Evolutionary conservation across 1,140 invertebrate genomes (phyloP).

Genomic region (Lordiphosa mommai): DNA sequence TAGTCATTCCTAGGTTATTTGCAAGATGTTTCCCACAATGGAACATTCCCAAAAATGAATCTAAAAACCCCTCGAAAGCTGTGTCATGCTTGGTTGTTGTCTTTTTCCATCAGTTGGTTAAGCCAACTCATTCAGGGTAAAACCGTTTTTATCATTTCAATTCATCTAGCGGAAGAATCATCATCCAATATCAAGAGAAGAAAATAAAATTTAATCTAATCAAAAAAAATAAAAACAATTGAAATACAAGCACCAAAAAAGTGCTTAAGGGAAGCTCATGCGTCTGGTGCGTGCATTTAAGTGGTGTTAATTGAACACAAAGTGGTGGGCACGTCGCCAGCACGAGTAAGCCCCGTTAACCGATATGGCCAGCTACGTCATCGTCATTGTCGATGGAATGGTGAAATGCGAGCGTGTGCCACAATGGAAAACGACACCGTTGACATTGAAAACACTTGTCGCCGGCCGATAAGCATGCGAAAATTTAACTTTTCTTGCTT

Average conservation of each 20-base stretch:
- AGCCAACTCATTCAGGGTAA: no score
- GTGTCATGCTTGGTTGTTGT: no score
- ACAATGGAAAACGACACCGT: slow-evolving; percentile 52
- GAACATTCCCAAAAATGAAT: no score
- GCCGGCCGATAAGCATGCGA: slow-evolving; percentile 47
- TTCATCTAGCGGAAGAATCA: background rate
- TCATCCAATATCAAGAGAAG: no score
- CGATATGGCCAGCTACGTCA: slow-evolving; percentile 43
- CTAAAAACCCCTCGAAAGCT: no score
- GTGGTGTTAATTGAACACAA: slow-evolving; percentile 2
- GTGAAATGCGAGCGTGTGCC: slow-evolving; percentile 41
- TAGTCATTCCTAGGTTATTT: no score
- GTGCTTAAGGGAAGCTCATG: background rate
- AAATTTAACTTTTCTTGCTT: slow-evolving; percentile 28
- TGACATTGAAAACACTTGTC: slow-evolving; percentile 60
- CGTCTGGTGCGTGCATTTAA: slow-evolving; percentile 1
- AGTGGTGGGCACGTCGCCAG: background rate
- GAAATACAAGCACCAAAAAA: background rate
- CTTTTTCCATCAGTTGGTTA: no score
- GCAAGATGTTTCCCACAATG: no score
- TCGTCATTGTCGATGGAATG: slow-evolving; percentile 42
- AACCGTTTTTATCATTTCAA: background rate
- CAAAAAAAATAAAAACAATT: slow-evolving; percentile 3
- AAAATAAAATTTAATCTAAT: slow-evolving; percentile 7
- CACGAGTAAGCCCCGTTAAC: slow-evolving; percentile 27